Percentiles rank a stretch among this genome's conserved stretches.
Conservation (phyloP, 2,113 vertebrate species). For the Mormoops blainvillei region DNA sequence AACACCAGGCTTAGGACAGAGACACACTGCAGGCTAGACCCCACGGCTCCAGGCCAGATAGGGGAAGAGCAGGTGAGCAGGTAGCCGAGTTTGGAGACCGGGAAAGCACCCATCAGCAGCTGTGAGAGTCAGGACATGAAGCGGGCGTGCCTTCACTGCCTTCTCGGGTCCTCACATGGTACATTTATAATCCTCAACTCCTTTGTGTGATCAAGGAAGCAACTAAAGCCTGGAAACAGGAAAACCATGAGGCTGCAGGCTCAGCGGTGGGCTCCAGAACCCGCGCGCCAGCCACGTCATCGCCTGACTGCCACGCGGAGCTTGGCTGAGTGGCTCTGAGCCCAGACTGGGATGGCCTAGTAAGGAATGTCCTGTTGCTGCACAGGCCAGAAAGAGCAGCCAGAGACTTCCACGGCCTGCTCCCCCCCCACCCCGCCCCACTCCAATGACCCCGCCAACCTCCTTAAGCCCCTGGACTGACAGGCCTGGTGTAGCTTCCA, state of each 20-base stretch:
- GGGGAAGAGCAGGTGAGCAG: not conserved
- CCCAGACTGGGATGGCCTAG: not conserved
- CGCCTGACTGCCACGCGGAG: not conserved
- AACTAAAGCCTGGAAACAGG: not conserved
- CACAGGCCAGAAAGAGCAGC: not conserved
- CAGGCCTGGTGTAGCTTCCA: not conserved
- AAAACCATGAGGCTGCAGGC: not conserved
- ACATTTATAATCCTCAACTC: not conserved
- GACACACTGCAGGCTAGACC: not conserved
- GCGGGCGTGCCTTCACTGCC: not conserved
- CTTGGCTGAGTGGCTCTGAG: conserved; percentile 8
- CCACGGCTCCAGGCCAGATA: not conserved
- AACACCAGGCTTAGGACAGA: not conserved
- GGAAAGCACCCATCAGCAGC: not conserved
- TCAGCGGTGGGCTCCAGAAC: not conserved
- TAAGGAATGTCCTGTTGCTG: conserved; percentile 55
- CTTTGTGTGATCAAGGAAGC: not conserved
- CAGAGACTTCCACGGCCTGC: not conserved
- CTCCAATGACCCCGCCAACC: not conserved
- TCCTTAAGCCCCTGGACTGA: not conserved
- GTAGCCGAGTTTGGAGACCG: not conserved
- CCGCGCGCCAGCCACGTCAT: not conserved
- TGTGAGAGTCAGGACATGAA: not conserved
- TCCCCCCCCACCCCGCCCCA: accelerated
- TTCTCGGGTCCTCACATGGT: not conserved